Evolutionary conservation across 2,113 vertebrate genomes (phyloP).

Genomic region (Pelecanus crispus): DNA sequence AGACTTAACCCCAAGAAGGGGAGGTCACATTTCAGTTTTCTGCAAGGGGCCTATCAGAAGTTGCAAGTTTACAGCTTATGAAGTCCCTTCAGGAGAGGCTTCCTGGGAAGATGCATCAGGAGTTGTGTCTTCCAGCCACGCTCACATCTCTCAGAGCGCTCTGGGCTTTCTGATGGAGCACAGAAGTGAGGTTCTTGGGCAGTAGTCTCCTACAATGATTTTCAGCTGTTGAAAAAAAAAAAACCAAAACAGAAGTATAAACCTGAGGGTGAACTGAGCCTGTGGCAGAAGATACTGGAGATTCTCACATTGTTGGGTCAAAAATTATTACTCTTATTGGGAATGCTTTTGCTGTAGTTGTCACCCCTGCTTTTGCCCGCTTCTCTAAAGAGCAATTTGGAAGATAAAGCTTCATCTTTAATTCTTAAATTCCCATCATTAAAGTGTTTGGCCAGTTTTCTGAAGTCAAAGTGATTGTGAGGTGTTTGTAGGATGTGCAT

Average conservation of each 20-base stretch:
- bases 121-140: not conserved
- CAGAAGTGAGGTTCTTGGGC: not conserved
- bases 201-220: not conserved
- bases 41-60: not conserved
- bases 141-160: not conserved
- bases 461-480: not conserved
- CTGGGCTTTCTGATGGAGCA: not conserved
- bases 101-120: not conserved
- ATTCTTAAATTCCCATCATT: not conserved
- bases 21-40: not conserved
- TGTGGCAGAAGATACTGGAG: not conserved
- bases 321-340: not conserved
- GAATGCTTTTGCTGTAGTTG: not conserved
- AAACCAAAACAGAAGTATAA: not conserved
- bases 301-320: not conserved
- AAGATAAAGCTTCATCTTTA: not conserved
- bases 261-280: not conserved
- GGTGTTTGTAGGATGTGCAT: not conserved
- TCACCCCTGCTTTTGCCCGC: not conserved
- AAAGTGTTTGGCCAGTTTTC: not conserved
- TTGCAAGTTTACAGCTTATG: not conserved
- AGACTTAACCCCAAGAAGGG: not conserved
- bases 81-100: not conserved
- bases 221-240: not conserved
- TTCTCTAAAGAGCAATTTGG: not conserved